Percentiles rank a stretch among this genome's conserved stretches.
phyloP scores from a whole-genome alignment of 2,888 invertebrate species.

The Laspeyria flexula region DNA sequence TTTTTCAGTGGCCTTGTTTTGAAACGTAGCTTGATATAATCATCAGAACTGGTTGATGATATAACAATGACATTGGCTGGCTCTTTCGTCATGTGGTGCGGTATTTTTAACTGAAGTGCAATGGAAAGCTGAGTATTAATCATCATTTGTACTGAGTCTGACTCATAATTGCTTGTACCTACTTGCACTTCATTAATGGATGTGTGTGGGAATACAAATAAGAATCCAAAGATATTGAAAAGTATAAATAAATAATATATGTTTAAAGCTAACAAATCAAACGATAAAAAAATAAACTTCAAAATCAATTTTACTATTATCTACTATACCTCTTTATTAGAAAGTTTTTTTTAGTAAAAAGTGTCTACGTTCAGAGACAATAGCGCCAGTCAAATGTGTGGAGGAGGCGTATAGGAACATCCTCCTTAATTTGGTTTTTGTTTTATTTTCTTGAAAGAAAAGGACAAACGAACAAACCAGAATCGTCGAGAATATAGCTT shows the following conservation, averaged over 20 bases:
- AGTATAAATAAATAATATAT: no score
- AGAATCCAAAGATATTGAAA: slow-evolving; percentile 24
- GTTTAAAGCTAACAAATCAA: no score
- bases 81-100: slow-evolving; percentile 32
- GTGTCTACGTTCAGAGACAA: no score
- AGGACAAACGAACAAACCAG: no score
- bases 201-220: slow-evolving; percentile 32
- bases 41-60: slow-evolving; percentile 18
- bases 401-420: no score
- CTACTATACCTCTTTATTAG: no score
- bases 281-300: no score
- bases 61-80: slow-evolving; percentile 39
- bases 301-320: no score
- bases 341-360: no score
- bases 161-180: slow-evolving; percentile 30
- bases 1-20: slow-evolving; percentile 1
- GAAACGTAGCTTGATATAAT: slow-evolving; percentile 10
- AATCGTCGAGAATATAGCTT: not conserved
- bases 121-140: slow-evolving; percentile 37
- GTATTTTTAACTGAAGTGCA: slow-evolving; percentile 47
- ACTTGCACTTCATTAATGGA: slow-evolving; percentile 28
- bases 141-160: slow-evolving; percentile 38
- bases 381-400: no score
- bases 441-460: no score
- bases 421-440: no score